Base-by-base conservation (phyloP, 2,888 invertebrate genomes). In the Noctua pronuba region DNA sequence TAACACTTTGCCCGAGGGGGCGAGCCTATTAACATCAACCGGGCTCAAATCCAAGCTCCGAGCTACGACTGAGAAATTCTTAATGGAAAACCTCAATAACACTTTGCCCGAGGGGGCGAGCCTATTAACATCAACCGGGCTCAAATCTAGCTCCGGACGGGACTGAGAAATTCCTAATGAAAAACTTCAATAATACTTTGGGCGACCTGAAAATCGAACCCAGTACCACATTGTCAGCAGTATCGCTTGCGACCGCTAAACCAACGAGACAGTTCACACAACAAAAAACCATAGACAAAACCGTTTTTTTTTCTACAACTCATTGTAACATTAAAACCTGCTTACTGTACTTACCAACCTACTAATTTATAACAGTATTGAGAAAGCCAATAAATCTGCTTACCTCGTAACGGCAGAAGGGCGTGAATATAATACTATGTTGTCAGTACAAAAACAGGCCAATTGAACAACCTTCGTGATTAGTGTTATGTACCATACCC, bases 341-440 rank as follows among this genome's bases (percentile, higher is more conserved):
- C 13, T 35, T 72, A 46, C 6, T 69, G 35, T 44, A 44, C 35
- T 35, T 31, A 35, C 3, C 4, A 16, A 28, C 46, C 24, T 69
- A 79, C 44, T 55, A 28, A 49, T 41, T 49, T 21, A 38, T 52
- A 78, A 78, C 52, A 35, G 73, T 65, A 55, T 73, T 73, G 46
- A 31, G 73, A 60, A 75, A 67, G 5, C 28, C 52, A 67, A 67
- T 79, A 82, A 75, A 66, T 67, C 82, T 79, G 60, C 66, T 82
- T 82, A 81, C 66, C 58, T 58, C 52, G 7, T 74, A 75, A 67
- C 75, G 82, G 82, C 62, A 58, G 31, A 73, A 79, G 41, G 49
- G 65, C 79, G 79, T 81, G 58, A 74, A 75, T 24, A 82, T 82
- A 79, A 81, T 79, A 58, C 49, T 13, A 74, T 74, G 79, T 66